phyloP scores from a whole-genome alignment of 2,888 invertebrate species.

The Nasonia oneida region DNA sequence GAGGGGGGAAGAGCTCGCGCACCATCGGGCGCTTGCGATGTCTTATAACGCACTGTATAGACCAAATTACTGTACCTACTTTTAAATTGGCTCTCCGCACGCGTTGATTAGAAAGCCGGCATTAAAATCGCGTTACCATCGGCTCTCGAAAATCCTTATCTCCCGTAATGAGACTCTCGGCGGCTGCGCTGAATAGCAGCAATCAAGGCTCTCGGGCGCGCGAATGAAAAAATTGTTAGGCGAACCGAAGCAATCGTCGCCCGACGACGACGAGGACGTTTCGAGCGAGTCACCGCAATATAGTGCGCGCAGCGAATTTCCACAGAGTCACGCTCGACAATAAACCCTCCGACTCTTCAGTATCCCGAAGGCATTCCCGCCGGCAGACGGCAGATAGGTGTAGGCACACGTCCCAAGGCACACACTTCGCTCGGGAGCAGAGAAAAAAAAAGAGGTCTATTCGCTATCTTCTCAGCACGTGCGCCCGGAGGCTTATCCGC shows the following conservation, averaged over 20 bases:
- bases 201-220: neutral
- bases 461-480: slow-evolving; percentile 10
- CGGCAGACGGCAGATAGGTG: neutral
- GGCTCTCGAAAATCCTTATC: neutral
- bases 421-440: neutral
- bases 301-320: neutral
- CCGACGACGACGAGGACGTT: neutral
- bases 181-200: neutral
- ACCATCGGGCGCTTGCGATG: neutral
- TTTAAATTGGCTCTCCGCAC: no score
- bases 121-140: no score
- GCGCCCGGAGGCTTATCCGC: neutral
- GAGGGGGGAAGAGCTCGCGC: neutral
- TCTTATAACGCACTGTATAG: no score
- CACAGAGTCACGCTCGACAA: neutral
- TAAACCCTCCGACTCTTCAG: neutral
- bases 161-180: neutral
- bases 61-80: slow-evolving; percentile 21
- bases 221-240: neutral
- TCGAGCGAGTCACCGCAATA: neutral
- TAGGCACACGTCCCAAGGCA: neutral
- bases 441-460: neutral
- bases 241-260: neutral
- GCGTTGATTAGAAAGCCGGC: no score
- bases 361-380: neutral